Conservation (phyloP, 2,113 vertebrate genomes). For the Emydura subglobosa region DNA sequence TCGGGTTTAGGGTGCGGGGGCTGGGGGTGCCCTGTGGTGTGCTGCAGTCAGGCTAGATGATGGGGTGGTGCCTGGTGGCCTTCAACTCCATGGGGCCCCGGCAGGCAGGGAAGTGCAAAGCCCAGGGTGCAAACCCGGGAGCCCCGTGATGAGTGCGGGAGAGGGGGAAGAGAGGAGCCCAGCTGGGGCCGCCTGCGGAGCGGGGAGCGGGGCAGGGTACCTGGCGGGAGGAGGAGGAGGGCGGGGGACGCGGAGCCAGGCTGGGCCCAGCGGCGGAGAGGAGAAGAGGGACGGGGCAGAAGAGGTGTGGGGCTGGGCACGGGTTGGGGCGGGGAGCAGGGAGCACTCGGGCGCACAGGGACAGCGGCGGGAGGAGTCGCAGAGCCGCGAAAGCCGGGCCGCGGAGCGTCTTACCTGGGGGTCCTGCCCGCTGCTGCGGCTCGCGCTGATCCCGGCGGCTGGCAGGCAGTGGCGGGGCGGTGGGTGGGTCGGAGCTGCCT, state of each 20-base stretch:
- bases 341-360: no score
- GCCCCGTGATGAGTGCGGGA: neutral
- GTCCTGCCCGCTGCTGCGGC: neutral
- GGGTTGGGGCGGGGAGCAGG: no score
- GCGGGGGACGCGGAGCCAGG: neutral
- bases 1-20: no score
- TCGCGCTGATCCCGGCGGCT: neutral
- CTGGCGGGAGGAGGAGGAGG: neutral
- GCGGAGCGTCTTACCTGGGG: neutral
- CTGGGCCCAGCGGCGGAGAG: neutral
- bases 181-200: neutral
- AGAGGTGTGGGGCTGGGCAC: neutral
- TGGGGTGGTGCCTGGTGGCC: no score
- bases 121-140: neutral
- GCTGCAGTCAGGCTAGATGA: no score
- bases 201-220: neutral
- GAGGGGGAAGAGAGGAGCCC: neutral
- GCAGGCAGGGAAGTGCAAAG: neutral
- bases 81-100: no score
- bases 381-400: neutral
- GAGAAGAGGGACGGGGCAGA: no score
- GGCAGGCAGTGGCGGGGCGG: neutral
- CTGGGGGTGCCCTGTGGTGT: no score
- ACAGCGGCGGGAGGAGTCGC: neutral
- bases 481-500: constrained; percentile 13